Evolutionary conservation across 2,888 invertebrate species (phyloP).

Genomic region (Platycnemis pennipes): DNA sequence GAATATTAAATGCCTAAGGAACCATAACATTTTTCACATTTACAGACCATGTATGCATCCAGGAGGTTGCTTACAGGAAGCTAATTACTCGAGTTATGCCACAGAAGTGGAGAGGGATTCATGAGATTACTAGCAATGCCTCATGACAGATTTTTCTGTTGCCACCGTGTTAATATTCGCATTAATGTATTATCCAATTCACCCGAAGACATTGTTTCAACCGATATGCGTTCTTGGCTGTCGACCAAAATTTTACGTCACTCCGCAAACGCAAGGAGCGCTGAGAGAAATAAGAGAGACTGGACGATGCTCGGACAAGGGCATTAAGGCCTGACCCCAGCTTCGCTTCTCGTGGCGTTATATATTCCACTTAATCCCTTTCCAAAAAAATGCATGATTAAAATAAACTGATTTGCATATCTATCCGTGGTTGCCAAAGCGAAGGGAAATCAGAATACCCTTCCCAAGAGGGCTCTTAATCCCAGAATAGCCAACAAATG

Average conservation of each 20-base stretch:
- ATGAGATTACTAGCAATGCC: too few species aligned
- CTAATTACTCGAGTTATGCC: too few species aligned
- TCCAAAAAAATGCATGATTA: not conserved
- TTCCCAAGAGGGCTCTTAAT: not conserved
- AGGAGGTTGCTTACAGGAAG: too few species aligned
- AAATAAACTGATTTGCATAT: conserved; percentile 23
- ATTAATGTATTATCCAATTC: not conserved
- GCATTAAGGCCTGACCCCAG: not conserved
- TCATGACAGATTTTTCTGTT: not conserved
- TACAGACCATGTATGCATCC: too few species aligned
- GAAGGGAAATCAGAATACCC: not conserved
- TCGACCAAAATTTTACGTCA: not conserved
- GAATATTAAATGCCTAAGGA: too few species aligned
- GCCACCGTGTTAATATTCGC: not conserved
- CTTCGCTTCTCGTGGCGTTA: not conserved
- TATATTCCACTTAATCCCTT: not conserved
- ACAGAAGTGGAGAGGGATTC: too few species aligned
- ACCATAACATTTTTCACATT: too few species aligned
- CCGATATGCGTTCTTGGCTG: not conserved
- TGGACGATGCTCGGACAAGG: not conserved
- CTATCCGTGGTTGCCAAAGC: not conserved
- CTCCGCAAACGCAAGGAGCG: not conserved
- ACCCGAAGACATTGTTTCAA: not conserved
- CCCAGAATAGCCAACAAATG: not conserved
- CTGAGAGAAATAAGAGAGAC: not conserved